A percentile compares a stretch with the other conserved stretches of the same genome.
phyloP scores from a whole-genome alignment of 1,140 invertebrate genomes.

The Phymastichus coffea region DNA sequence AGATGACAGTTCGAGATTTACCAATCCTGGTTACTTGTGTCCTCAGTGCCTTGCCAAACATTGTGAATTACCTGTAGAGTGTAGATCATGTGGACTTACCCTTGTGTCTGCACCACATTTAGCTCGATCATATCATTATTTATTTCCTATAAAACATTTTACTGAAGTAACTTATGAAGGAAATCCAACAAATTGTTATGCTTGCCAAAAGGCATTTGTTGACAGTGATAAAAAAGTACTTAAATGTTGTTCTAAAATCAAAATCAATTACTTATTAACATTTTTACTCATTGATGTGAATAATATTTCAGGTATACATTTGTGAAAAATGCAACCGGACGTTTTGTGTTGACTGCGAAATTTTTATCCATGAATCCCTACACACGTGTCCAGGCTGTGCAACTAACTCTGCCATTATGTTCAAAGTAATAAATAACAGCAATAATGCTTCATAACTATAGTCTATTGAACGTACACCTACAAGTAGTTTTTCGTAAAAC shows the following conservation, averaged over 20 bases:
- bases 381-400: conserved; percentile 95
- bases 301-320: conserved; percentile 67
- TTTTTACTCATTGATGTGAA: conserved; percentile 5
- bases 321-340: conserved; percentile 77
- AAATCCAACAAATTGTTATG: conserved; percentile 64
- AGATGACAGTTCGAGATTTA: conserved; percentile 65
- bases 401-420: conserved; percentile 57
- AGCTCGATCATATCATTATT: conserved; percentile 94
- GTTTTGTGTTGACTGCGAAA: conserved; percentile 94
- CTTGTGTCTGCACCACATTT: conserved; percentile 97
- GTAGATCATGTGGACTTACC: conserved; percentile 90
- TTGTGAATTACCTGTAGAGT: conserved; percentile 96
- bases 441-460: conserved; percentile 6
- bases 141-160: conserved; percentile 89
- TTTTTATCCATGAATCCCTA: conserved; percentile 89
- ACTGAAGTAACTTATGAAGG: conserved; percentile 66
- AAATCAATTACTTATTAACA: not conserved
- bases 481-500: no score
- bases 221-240: conserved; percentile 71
- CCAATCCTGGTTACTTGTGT: conserved; percentile 85
- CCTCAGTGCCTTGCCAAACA: conserved; percentile 96
- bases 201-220: conserved; percentile 68
- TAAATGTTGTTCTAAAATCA: conserved; percentile 31
- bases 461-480: no score
- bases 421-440: conserved; percentile 38